These are phyloP conservation scores for Ispidina picta DNA, from an alignment of 2,797 vertebrate genomes.

Conservation along the genomic window DNA sequence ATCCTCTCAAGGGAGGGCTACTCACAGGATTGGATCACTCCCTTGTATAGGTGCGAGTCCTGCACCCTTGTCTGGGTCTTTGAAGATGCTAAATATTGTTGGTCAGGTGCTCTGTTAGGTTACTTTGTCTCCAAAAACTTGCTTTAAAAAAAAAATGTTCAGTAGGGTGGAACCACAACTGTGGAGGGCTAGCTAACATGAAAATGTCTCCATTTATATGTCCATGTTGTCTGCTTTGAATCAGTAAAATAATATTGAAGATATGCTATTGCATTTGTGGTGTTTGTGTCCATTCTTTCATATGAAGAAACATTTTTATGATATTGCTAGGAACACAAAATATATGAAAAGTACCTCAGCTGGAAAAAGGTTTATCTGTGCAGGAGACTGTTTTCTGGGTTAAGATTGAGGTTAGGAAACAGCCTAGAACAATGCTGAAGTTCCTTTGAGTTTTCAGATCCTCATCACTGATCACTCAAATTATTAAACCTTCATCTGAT, in stretches of 20 bases:
- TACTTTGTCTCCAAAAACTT: not conserved
- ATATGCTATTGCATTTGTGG: not conserved
- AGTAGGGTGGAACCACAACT: not conserved
- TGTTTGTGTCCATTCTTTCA: not conserved
- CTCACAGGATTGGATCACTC: not conserved
- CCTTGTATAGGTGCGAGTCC: not conserved
- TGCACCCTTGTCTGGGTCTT: not conserved
- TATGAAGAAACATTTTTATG: not conserved
- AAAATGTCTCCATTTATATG: not conserved
- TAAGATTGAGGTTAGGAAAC: not conserved
- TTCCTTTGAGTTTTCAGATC: not conserved
- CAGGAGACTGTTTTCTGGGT: not conserved
- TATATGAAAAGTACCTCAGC: accelerated
- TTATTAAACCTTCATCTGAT: not conserved
- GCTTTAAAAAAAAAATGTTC: not conserved
- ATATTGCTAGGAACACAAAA: not conserved
- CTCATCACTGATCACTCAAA: not conserved
- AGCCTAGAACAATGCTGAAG: not conserved
- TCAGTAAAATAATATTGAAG: slow-evolving; percentile 9
- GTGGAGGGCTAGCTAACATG: not conserved
- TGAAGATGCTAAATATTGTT: not conserved
- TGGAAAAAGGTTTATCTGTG: not conserved
- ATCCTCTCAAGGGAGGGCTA: not conserved
- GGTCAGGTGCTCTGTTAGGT: not conserved
- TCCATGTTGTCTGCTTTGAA: not conserved